Evolutionary conservation across 2,888 invertebrate genomes (phyloP), one percentile per base, ranked within the genome.

Genomic region (Ophioninae sp.): DNA sequence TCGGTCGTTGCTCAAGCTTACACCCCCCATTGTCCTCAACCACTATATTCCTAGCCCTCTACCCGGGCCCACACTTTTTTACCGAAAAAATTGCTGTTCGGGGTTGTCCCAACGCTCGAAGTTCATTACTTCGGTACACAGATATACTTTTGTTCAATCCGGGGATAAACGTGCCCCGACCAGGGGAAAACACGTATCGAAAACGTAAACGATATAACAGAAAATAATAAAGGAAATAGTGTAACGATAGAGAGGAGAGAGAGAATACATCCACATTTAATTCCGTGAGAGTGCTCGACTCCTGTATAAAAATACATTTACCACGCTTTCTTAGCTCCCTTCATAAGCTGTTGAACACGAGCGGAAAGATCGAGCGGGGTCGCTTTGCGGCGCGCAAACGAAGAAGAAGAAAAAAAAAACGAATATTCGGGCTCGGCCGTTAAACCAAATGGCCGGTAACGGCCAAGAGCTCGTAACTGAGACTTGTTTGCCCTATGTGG

Each of bases 401-500:
- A 51, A 51, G 17, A 17, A 51, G 13, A 13, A 17, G 13, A 44
- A 44, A 44, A 44, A 44, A 41, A 41, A 86, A 88, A 89, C 81
- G 59, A 90, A 89, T 89, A 89, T 89, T 89, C 87, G 88, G 87
- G 84, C 83, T 86, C 77, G 86, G 84, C 87, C 89, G 88, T 90
- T 89, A 89, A 89, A 90, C 86, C 88, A 88, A 90, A 90, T 89
- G 90, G 88, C 88, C 85, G 86, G 87, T 86, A 85, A 86, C 86
- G 83, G 81, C 68, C 76, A 73, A 82, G 82, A 71, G 83, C 69
- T 65, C 81, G 81, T 85, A 85, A 85, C 83, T 78, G 79, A 61
- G 82, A 84, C 84, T 79, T 58, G 74, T 77, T 73, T 73, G 81
- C 44, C 71, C 63, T 68, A 44, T 59, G 58, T 65, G 77, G 79